These are phyloP conservation scores for Catocala fraxini DNA, from an alignment of 2,888 invertebrate genomes.

Conservation along the genomic window DNA sequence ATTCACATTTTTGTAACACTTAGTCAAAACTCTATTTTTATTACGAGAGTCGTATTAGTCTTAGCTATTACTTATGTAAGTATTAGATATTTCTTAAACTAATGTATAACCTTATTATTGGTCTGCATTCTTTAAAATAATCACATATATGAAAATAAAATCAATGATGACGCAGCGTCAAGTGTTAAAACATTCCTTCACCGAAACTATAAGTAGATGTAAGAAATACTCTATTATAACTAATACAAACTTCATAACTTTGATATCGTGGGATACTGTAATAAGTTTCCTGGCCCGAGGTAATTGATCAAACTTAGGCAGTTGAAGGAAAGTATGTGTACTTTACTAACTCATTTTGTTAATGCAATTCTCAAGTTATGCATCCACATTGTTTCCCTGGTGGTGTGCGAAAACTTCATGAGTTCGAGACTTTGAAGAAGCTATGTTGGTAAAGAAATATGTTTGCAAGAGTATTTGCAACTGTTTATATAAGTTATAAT, in stretches of 20 bases:
- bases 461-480: neutral
- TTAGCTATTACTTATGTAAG: no score
- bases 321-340: conserved; percentile 53
- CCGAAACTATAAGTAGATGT: neutral
- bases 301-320: conserved; percentile 55
- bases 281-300: conserved; percentile 41
- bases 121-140: no score
- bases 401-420: conserved; percentile 11
- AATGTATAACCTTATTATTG: no score
- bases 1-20: no score
- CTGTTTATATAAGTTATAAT: neutral
- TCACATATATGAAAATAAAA: no score
- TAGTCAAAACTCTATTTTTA: no score
- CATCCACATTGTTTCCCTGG: conserved; percentile 26
- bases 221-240: conserved; percentile 3
- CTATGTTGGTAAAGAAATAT: conserved; percentile 1
- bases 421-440: conserved; percentile 13
- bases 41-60: no score
- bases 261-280: conserved; percentile 17
- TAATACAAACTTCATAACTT: conserved; percentile 21
- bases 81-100: no score
- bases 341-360: conserved; percentile 45
- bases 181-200: no score
- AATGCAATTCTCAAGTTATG: conserved; percentile 41
- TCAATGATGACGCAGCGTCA: no score